These are phyloP conservation scores for Toxotes chatareus DNA, from an alignment of 2,113 vertebrate genomes.

Conservation along the genomic window DNA sequence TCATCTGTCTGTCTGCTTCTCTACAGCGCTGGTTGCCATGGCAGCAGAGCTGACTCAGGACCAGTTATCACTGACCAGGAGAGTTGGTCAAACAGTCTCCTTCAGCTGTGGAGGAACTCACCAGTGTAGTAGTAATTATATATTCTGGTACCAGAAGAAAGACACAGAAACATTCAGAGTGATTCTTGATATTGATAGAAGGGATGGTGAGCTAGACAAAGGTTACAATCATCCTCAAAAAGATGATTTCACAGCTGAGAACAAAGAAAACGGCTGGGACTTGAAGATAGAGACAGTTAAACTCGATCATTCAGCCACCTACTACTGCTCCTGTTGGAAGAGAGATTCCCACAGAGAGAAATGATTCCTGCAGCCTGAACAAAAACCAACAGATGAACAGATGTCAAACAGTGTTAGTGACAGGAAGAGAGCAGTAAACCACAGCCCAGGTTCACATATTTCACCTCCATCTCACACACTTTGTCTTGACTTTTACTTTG, in stretches of 20 bases:
- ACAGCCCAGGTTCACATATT: slow-evolving; percentile 35
- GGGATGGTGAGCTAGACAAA: accelerated
- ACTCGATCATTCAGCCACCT: slow-evolving; percentile 30
- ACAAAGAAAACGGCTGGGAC: background rate
- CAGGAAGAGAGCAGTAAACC: slow-evolving; percentile 36
- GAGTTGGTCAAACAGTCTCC: background rate
- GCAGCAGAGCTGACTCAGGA: slow-evolving; percentile 43
- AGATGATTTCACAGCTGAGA: slow-evolving; percentile 36
- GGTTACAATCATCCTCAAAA: background rate
- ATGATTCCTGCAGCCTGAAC: slow-evolving; percentile 35
- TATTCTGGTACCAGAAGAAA: slow-evolving; percentile 26
- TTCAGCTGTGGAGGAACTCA: slow-evolving; percentile 20
- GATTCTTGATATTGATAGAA: accelerated
- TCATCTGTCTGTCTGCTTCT: slow-evolving; percentile 18
- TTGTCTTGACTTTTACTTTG: background rate
- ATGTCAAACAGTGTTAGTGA: slow-evolving; percentile 27
- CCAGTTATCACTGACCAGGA: background rate
- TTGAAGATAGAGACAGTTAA: background rate
- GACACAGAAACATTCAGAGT: slow-evolving; percentile 27
- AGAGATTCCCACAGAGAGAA: background rate
- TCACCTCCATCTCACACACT: slow-evolving; percentile 25
- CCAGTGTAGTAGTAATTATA: accelerated
- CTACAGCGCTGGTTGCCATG: slow-evolving; percentile 34
- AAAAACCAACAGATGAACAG: slow-evolving; percentile 32
- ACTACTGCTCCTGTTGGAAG: background rate